phyloP scores from a whole-genome alignment of 2,888 invertebrate species.

The Drosophila macrospina region DNA sequence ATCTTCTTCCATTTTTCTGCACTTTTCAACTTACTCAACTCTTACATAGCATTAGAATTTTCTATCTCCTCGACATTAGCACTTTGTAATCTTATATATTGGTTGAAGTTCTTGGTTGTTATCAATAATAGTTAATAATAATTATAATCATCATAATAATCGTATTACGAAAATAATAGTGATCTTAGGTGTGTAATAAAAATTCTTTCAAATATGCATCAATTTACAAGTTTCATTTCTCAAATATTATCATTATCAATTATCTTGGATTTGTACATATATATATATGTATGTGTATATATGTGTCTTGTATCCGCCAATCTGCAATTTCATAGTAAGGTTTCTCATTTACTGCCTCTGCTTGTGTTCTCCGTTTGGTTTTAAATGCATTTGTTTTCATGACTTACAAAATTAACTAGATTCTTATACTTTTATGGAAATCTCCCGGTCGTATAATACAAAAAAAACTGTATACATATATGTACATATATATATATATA shows the following conservation, averaged over 20 bases:
- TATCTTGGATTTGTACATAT: constrained; percentile 25
- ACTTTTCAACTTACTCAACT: constrained; percentile 36
- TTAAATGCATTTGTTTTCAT: constrained; percentile 83
- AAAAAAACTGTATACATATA: constrained; percentile 22
- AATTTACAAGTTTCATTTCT: constrained; percentile 59
- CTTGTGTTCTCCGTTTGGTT: constrained; percentile 64
- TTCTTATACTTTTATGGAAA: constrained; percentile 44
- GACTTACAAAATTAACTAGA: constrained; percentile 72
- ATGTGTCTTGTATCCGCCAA: constrained; percentile 36
- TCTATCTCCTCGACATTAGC: constrained; percentile 54
- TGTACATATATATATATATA: constrained; percentile 10
- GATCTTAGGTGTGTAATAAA: constrained; percentile 67
- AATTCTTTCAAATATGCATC: constrained; percentile 69
- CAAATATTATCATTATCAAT: constrained; percentile 54
- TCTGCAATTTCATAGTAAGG: constrained; percentile 51
- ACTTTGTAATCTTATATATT: constrained; percentile 45
- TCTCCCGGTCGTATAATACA: constrained; percentile 42
- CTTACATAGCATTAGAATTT: constrained; percentile 51
- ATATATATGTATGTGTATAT: constrained; percentile 29
- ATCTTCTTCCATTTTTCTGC: constrained; percentile 8
- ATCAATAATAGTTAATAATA: constrained; percentile 55
- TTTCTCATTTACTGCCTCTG: constrained; percentile 48
- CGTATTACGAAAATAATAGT: constrained; percentile 75
- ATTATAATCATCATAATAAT: constrained; percentile 64
- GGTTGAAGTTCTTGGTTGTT: constrained; percentile 9